Conservation (phyloP, 1,140 invertebrate species). For the Nylanderia fulva region DNA sequence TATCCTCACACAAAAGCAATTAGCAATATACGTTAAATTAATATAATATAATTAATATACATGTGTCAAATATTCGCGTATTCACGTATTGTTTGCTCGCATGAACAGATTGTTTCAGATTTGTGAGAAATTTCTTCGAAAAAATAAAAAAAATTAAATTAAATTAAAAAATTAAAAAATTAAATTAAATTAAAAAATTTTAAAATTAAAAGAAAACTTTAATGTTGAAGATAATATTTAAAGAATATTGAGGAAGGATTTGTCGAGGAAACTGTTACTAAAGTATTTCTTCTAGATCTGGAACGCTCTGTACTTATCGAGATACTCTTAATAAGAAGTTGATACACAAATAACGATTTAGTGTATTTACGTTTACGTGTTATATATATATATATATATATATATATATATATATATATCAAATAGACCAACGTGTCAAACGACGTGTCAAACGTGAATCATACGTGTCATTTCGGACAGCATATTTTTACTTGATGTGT, state of each 20-base stretch:
- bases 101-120: conserved; percentile 1
- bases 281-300: background rate
- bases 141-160: too few relatives aligned
- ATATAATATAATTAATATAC: too few relatives aligned
- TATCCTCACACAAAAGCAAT: background rate
- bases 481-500: conserved; percentile 9
- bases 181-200: too few relatives aligned
- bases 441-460: background rate
- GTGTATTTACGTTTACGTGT: background rate
- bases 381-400: too few relatives aligned
- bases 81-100: background rate
- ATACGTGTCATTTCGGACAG: background rate
- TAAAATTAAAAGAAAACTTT: too few relatives aligned
- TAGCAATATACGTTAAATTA: conserved; percentile 18
- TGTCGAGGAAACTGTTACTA: background rate
- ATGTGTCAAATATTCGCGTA: conserved; percentile 3
- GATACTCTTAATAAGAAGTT: background rate
- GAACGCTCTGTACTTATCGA: background rate
- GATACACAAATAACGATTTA: background rate
- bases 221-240: too few relatives aligned
- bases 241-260: background rate
- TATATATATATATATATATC: too few relatives aligned
- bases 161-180: too few relatives aligned
- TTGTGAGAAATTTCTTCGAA: background rate
- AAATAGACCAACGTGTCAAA: background rate